Evolutionary conservation across 2,888 invertebrate species (phyloP).

Genomic region (Caenorhabditis afra): DNA sequence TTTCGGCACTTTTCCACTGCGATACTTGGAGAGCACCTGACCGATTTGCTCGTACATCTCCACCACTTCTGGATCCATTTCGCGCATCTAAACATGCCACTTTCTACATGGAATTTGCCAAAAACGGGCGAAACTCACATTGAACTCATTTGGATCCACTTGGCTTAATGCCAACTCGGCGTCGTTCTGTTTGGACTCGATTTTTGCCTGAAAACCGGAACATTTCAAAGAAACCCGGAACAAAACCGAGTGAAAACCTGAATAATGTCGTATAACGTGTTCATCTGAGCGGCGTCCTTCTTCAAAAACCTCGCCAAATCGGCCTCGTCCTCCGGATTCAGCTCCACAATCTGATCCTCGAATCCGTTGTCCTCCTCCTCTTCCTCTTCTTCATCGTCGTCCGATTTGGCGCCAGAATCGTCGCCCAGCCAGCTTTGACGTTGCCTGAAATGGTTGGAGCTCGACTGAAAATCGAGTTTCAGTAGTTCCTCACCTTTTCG

Average conservation of each 20-base stretch:
- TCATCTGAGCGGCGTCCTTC: conserved; percentile 84
- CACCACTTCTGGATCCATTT: conserved; percentile 87
- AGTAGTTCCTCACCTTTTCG: conserved; percentile 29
- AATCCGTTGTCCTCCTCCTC: conserved; percentile 64
- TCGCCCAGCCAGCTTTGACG: conserved; percentile 68
- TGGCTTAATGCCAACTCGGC: conserved; percentile 64
- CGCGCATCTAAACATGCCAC: conserved; percentile 66
- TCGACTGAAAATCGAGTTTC: neutral
- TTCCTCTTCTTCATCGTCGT: conserved; percentile 63
- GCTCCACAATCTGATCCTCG: conserved; percentile 67
- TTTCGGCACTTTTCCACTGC: conserved; percentile 97
- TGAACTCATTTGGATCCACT: conserved; percentile 66
- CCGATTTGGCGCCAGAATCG: conserved; percentile 34
- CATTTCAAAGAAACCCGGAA: neutral
- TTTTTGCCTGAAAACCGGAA: conserved; percentile 84
- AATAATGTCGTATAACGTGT: conserved; percentile 92
- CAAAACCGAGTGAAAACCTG: conserved; percentile 82
- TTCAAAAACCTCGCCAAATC: conserved; percentile 89
- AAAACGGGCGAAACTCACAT: conserved; percentile 37
- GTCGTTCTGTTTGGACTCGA: conserved; percentile 67
- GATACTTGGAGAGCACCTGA: conserved; percentile 89
- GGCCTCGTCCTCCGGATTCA: conserved; percentile 85
- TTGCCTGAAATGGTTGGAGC: conserved; percentile 66
- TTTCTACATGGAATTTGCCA: neutral
- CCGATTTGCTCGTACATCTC: conserved; percentile 93